Base-by-base conservation (phyloP, 2,113 vertebrate species). In the Zingel zingel region DNA sequence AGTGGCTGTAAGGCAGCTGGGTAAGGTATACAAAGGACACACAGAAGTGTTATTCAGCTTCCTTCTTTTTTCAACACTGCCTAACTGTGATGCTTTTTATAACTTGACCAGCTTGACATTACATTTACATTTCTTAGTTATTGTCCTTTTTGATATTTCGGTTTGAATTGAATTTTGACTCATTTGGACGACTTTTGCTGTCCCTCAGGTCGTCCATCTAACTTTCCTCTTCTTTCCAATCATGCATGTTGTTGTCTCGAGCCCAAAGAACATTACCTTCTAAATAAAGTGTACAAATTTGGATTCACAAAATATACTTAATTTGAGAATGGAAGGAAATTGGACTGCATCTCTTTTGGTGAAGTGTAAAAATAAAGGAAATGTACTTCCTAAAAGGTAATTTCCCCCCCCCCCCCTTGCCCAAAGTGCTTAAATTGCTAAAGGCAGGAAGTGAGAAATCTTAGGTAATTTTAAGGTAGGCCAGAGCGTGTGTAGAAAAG, bases 321-420 rank as follows among this genome's bases (percentile, higher is more conserved):
- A 82, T 87, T 87, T 81, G 57, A 79, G 15, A 84, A 79, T 50
- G 25, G 68, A 4, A 74, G 86, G 75, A 81, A 86, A 83, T 87
- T 86, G 78, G 69, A 64, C 58, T 14, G 47, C 21, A 15, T 64
- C 51, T 84, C 23, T 39, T 79, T 59, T 57, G 6, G 59, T 33
- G 50, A 80, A 65, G 19, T 51, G 27, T 33, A 57, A 77, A 81
- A 77, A 27, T 27, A 86, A 63, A 65, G 78, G 68, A 82, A 79
- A 84, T 86, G 75, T 39, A 43, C 69, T 74, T 88, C 45, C 48
- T 23, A 3, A 54, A 43, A 50, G 48, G 79, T 72, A 43, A 81
- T 81, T 76, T 64, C n/a, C 25, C 27, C 51, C n/a, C 25, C 27
- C 51, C 79, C 10, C 39, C 8, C 47, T 47, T 6, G 4, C 11